Percentiles rank a stretch among this genome's conserved stretches.
Evolutionary conservation across 2,888 invertebrate species (phyloP).

Genomic region (Zaprionus bogoriensis): DNA sequence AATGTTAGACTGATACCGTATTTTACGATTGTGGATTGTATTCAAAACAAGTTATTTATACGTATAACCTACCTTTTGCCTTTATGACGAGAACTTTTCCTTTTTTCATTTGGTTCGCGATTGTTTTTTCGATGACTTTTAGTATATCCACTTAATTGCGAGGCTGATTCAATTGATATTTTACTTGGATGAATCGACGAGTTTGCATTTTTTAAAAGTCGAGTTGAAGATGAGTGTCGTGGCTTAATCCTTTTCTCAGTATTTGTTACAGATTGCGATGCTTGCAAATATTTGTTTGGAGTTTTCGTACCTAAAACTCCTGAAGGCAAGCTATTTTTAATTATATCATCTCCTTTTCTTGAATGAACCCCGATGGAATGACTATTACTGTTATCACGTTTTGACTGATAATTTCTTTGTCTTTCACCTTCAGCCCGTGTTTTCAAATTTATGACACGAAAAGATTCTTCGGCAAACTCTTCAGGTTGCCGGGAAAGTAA

Average conservation of each 20-base stretch:
- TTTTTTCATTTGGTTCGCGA: conserved; percentile 39
- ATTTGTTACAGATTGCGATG: conserved; percentile 87
- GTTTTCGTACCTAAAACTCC: conserved; percentile 94
- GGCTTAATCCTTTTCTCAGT: conserved; percentile 84
- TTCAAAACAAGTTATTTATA: not conserved
- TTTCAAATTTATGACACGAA: conserved; percentile 90
- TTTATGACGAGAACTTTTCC: conserved; percentile 63
- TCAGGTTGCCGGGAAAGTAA: conserved; percentile 92
- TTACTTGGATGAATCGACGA: conserved; percentile 83
- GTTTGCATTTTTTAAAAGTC: conserved; percentile 90
- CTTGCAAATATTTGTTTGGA: conserved; percentile 94
- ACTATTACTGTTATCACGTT: conserved; percentile 86
- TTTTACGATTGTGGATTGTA: not conserved
- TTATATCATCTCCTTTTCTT: conserved; percentile 91
- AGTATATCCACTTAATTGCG: conserved; percentile 32
- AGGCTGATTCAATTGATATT: conserved; percentile 25
- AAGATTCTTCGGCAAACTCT: conserved; percentile 93
- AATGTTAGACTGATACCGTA: not conserved
- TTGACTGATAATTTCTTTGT: conserved; percentile 82
- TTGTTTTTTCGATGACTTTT: conserved; percentile 53
- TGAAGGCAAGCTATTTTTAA: conserved; percentile 88
- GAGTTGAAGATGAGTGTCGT: conserved; percentile 86
- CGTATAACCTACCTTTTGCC: conserved; percentile 60
- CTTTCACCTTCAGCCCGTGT: conserved; percentile 81
- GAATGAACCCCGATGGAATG: conserved; percentile 92